Evolutionary conservation across 2,888 invertebrate species (phyloP).

Genomic region (Pyrocoelia pectoralis): DNA sequence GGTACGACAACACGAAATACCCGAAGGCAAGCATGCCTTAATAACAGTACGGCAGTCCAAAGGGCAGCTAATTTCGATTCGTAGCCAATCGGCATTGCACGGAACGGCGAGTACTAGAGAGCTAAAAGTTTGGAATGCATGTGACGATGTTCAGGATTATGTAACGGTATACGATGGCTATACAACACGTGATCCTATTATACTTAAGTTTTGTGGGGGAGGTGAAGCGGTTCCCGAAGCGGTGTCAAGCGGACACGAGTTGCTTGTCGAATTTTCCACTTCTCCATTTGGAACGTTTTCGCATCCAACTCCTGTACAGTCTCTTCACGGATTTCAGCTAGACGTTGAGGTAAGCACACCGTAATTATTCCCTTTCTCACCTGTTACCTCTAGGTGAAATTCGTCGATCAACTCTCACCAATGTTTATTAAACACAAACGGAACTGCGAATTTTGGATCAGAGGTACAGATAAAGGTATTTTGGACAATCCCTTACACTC

Average conservation of each 20-base stretch:
- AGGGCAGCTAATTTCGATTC: slow-evolving; percentile 84
- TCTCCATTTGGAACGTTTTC: slow-evolving; percentile 90
- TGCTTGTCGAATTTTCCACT: slow-evolving; percentile 88
- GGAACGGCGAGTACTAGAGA: slow-evolving; percentile 63
- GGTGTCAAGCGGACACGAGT: slow-evolving; percentile 86
- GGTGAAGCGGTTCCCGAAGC: slow-evolving; percentile 87
- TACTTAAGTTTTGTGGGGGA: slow-evolving; percentile 89
- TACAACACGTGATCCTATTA: slow-evolving; percentile 85
- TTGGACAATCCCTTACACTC: slow-evolving; percentile 86
- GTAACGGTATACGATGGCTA: slow-evolving; percentile 90
- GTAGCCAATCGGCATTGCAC: slow-evolving; percentile 77
- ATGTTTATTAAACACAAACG: slow-evolving; percentile 86
- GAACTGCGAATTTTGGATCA: slow-evolving; percentile 85
- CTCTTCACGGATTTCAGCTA: slow-evolving; percentile 87
- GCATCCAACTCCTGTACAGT: slow-evolving; percentile 78
- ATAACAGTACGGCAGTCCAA: slow-evolving; percentile 86
- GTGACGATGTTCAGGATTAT: slow-evolving; percentile 79
- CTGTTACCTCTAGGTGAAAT: slow-evolving; percentile 78
- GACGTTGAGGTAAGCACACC: slow-evolving; percentile 74
- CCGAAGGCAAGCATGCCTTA: slow-evolving; percentile 86
- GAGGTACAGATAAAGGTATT: slow-evolving; percentile 81
- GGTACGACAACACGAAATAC: slow-evolving; percentile 83
- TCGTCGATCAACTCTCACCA: slow-evolving; percentile 84
- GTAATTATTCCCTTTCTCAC: not conserved
- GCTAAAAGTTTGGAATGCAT: slow-evolving; percentile 79